phyloP scores from a whole-genome alignment of 1,140 invertebrate genomes.

The Pachyrhynchus sulphureomaculatus region DNA sequence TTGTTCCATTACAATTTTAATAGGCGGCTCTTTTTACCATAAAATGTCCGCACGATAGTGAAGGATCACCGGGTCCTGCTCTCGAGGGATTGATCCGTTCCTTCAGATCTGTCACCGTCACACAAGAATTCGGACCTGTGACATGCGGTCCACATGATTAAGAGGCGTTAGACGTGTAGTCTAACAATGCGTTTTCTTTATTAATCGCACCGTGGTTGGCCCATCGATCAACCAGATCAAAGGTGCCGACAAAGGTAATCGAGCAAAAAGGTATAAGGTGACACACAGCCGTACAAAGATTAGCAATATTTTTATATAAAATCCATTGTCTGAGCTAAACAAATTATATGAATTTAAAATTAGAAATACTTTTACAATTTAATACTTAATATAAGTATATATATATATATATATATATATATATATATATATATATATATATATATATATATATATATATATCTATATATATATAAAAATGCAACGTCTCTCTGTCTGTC shows the following conservation, averaged over 20 bases:
- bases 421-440: no score
- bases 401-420: no score
- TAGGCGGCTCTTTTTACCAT: background rate
- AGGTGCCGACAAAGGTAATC: slow-evolving; percentile 20
- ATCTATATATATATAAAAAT: no score
- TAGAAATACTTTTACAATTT: no score
- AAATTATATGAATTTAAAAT: no score
- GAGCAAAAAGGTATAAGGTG: slow-evolving; percentile 14
- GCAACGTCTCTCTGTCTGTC: no score
- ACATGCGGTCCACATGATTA: slow-evolving; percentile 21
- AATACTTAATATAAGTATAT: no score
- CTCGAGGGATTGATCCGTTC: slow-evolving; percentile 15
- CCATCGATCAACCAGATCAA: slow-evolving; percentile 28
- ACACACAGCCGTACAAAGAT: no score
- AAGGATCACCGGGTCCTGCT: slow-evolving; percentile 6
- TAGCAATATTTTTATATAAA: no score
- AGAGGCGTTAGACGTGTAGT: slow-evolving; percentile 28
- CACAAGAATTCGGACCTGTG: slow-evolving; percentile 11
- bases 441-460: no score
- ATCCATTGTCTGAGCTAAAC: no score
- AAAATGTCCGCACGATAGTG: background rate
- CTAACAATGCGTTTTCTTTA: slow-evolving; percentile 32
- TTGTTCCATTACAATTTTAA: no score
- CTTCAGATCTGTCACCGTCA: slow-evolving; percentile 25
- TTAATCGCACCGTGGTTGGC: slow-evolving; percentile 21